Percentiles rank a stretch among this genome's conserved stretches.
These are phyloP conservation scores for Tribolium madens DNA, from an alignment of 1,140 invertebrate species.

Conservation along the genomic window DNA sequence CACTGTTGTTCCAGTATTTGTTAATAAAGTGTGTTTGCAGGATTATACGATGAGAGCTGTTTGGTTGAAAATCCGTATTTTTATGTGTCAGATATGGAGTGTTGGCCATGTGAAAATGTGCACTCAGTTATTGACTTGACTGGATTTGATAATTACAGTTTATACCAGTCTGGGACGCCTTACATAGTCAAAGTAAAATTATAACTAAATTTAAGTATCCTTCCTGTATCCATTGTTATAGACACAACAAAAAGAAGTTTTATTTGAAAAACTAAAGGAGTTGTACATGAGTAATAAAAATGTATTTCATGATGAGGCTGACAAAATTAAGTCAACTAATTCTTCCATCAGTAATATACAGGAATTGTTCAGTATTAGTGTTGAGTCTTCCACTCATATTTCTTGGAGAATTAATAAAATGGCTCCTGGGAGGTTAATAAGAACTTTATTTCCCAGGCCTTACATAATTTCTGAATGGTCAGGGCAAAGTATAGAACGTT, in stretches of 20 bases:
- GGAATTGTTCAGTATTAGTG: slow-evolving; percentile 47
- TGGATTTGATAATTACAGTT: slow-evolving; percentile 56
- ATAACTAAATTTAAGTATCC: neutral
- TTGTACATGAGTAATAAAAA: slow-evolving; percentile 67
- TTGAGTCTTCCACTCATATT: slow-evolving; percentile 61
- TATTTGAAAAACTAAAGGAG: slow-evolving; percentile 64
- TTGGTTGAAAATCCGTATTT: slow-evolving; percentile 82
- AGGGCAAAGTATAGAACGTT: slow-evolving; percentile 79
- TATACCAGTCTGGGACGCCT: slow-evolving; percentile 60
- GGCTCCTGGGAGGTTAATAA: slow-evolving; percentile 72
- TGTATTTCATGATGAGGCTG: slow-evolving; percentile 70
- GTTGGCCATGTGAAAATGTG: slow-evolving; percentile 79
- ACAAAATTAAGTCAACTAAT: slow-evolving; percentile 69
- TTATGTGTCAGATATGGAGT: slow-evolving; percentile 77
- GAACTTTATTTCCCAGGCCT: slow-evolving; percentile 76
- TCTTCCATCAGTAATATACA: slow-evolving; percentile 48
- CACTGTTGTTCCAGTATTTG: neutral
- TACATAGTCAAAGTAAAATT: slow-evolving; percentile 60
- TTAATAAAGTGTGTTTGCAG: slow-evolving; percentile 65
- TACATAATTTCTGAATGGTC: slow-evolving; percentile 71
- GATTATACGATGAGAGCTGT: slow-evolving; percentile 84
- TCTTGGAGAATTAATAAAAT: slow-evolving; percentile 80
- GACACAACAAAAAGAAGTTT: slow-evolving; percentile 64
- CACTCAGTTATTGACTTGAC: slow-evolving; percentile 68
- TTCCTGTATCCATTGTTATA: slow-evolving; percentile 51